phyloP scores from a whole-genome alignment of 2,888 invertebrate species.

The Ectemnius continuus region DNA sequence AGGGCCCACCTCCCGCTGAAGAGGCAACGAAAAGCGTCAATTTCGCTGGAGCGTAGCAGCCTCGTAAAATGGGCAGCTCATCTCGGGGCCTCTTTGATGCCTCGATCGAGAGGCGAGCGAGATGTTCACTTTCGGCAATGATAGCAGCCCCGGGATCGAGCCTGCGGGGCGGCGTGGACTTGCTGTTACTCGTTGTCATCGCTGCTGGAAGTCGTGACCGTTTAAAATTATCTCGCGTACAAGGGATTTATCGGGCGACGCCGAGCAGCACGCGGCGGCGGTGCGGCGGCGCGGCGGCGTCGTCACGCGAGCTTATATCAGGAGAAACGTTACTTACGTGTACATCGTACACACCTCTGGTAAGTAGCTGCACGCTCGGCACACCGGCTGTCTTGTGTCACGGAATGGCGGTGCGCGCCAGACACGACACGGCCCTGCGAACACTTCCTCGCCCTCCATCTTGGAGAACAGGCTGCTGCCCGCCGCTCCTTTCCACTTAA shows the following conservation, averaged over 20 bases:
- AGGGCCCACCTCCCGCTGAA: slow-evolving; percentile 48
- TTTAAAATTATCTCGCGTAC: slow-evolving; percentile 60
- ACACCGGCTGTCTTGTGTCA: neutral
- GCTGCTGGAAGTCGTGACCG: slow-evolving; percentile 54
- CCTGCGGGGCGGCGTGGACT: slow-evolving; percentile 20
- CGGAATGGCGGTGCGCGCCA: neutral
- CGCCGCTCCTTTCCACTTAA: neutral
- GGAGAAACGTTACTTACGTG: slow-evolving; percentile 49
- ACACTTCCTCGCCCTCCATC: slow-evolving; percentile 3
- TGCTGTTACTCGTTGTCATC: slow-evolving; percentile 54
- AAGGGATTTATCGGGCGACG: slow-evolving; percentile 51
- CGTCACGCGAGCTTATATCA: slow-evolving; percentile 52
- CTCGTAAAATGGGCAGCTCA: slow-evolving; percentile 64
- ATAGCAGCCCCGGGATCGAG: neutral
- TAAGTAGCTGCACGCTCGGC: too few species aligned
- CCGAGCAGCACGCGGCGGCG: slow-evolving; percentile 22
- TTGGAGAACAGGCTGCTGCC: neutral
- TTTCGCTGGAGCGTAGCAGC: slow-evolving; percentile 43
- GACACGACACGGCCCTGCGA: neutral
- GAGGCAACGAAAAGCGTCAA: slow-evolving; percentile 50
- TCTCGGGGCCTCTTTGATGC: slow-evolving; percentile 18
- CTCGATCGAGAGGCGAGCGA: neutral
- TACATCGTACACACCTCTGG: slow-evolving; percentile 15
- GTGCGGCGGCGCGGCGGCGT: slow-evolving; percentile 13
- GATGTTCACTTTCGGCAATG: too few species aligned